Percentiles rank a stretch among this genome's conserved stretches.
phyloP scores from a whole-genome alignment of 1,140 invertebrate genomes.

The Bombus confusus region DNA sequence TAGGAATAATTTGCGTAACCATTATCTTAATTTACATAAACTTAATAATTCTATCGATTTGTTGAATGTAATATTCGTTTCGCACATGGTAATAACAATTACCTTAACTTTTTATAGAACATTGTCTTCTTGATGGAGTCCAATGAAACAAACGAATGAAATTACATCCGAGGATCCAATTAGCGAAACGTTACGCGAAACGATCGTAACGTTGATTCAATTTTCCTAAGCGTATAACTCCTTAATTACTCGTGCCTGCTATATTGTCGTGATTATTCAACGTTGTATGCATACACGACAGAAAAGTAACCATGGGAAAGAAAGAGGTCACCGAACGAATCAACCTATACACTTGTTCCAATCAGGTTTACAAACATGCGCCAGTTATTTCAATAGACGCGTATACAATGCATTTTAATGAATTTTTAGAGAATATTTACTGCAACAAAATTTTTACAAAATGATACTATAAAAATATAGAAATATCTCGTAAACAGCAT shows the following conservation, averaged over 20 bases:
- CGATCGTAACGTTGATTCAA: slow-evolving; percentile 19
- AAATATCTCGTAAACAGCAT: not conserved
- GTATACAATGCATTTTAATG: not conserved
- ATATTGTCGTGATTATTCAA: not conserved
- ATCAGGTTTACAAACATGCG: not conserved
- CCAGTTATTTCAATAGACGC: not conserved
- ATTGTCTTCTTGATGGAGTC: not conserved
- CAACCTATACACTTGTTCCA: slow-evolving; percentile 34
- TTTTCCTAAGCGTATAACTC: slow-evolving; percentile 1
- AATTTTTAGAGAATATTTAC: not conserved
- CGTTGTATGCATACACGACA: not conserved
- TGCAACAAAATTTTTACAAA: not conserved
- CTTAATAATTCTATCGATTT: not conserved
- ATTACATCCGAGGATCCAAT: slow-evolving; percentile 20
- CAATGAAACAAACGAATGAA: slow-evolving; percentile 15
- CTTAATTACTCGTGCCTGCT: not conserved
- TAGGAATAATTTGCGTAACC: too few relatives aligned
- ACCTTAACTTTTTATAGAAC: slow-evolving; percentile 1
- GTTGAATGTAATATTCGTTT: not conserved
- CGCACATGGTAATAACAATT: not conserved
- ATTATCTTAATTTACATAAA: not conserved
- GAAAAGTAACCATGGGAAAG: not conserved
- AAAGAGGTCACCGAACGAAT: slow-evolving; percentile 58
- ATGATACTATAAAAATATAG: not conserved
- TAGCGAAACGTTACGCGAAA: slow-evolving; percentile 24